Conservation (phyloP, 1,140 invertebrate species). For the Achatina immaculata region DNA sequence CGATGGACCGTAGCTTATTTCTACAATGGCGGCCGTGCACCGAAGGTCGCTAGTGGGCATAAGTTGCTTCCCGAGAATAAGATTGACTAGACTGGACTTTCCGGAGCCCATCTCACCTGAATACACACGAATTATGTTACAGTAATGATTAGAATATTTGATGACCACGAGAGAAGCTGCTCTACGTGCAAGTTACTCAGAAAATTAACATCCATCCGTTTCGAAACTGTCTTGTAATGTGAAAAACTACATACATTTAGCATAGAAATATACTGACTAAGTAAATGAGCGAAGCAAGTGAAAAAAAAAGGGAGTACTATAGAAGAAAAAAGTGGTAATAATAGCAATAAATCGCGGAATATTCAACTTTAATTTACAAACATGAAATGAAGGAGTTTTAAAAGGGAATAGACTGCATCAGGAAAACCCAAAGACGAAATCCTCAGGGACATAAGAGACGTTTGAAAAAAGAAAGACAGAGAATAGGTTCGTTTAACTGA, state of each 20-base stretch:
- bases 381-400: too few species aligned
- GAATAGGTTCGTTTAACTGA: too few species aligned
- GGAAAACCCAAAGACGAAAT: too few species aligned
- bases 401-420: too few species aligned
- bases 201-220: neutral
- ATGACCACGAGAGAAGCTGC: neutral
- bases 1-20: conserved; percentile 49
- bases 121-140: neutral
- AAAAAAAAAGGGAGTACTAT: too few species aligned
- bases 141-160: neutral
- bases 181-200: neutral
- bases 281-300: too few species aligned
- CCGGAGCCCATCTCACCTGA: conserved; percentile 58
- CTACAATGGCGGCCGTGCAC: conserved; percentile 58
- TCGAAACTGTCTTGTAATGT: neutral
- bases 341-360: too few species aligned
- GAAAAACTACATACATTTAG: neutral
- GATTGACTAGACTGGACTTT: conserved; percentile 59
- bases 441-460: too few species aligned
- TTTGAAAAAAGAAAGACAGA: too few species aligned
- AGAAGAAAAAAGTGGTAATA: too few species aligned
- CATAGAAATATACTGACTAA: neutral
- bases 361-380: too few species aligned
- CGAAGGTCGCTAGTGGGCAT: conserved; percentile 52
- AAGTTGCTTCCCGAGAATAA: conserved; percentile 50